These are phyloP conservation scores for Branchinecta sandiegonensis DNA, from an alignment of 2,888 invertebrate species.

Conservation along the genomic window DNA sequence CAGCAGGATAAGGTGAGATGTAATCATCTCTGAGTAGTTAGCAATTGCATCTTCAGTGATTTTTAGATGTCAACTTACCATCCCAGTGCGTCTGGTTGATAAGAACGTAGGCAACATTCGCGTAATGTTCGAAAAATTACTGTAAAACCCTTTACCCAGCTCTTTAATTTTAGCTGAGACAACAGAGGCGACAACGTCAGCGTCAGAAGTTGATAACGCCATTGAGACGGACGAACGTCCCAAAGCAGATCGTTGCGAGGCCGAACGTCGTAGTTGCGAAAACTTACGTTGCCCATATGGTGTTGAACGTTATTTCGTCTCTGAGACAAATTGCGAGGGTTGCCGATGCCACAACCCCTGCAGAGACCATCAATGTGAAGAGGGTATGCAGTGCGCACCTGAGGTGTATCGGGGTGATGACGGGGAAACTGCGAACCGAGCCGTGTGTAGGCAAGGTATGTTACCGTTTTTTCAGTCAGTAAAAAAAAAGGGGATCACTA, in stretches of 20 bases:
- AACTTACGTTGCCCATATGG: constrained; percentile 56
- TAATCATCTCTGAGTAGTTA: too few relatives aligned
- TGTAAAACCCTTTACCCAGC: too few relatives aligned
- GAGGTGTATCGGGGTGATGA: constrained; percentile 39
- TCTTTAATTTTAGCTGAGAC: too few relatives aligned
- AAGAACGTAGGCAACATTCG: too few relatives aligned
- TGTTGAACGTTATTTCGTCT: constrained; percentile 43
- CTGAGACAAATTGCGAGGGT: constrained; percentile 46
- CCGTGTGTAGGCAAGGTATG: constrained; percentile 51
- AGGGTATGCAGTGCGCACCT: constrained; percentile 52
- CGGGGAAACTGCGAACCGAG: constrained; percentile 37
- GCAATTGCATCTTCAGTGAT: too few relatives aligned
- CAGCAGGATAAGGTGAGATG: too few relatives aligned
- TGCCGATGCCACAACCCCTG: constrained; percentile 67
- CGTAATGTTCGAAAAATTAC: too few relatives aligned
- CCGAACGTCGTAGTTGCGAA: constrained; percentile 46
- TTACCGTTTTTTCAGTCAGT: constrained; percentile 22
- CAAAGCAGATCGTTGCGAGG: constrained; percentile 39
- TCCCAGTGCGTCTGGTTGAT: too few relatives aligned
- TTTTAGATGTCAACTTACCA: too few relatives aligned
- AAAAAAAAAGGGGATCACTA: neutral
- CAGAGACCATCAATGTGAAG: constrained; percentile 42
- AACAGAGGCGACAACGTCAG: neutral
- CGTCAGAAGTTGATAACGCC: neutral
- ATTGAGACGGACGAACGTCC: neutral